These are phyloP conservation scores for Typhlichthys subterraneus DNA, from an alignment of 2,797 vertebrate genomes.

Conservation along the genomic window DNA sequence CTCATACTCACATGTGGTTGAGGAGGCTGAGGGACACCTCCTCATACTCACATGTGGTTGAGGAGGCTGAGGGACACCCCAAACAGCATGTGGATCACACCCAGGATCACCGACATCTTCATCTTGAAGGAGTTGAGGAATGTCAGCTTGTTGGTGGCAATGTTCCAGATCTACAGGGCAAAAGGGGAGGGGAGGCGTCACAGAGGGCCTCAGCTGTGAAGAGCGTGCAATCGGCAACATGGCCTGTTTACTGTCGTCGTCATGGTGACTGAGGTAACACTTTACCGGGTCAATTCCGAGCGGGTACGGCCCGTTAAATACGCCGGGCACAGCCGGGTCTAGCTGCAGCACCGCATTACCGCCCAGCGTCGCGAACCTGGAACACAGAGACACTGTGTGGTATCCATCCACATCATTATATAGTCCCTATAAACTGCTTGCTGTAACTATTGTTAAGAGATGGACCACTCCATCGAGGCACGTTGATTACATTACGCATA, in stretches of 20 bases:
- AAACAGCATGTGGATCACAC: slow-evolving; percentile 95
- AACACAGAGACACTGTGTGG: background rate
- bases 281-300: slow-evolving; percentile 97
- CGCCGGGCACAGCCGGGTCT: slow-evolving; percentile 86
- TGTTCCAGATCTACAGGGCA: slow-evolving; percentile 89
- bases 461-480: no score
- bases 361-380: slow-evolving; percentile 83
- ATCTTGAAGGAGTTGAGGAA: slow-evolving; percentile 99
- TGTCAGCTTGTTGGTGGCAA: slow-evolving; percentile 93
- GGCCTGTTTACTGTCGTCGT: background rate
- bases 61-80: slow-evolving; percentile 87
- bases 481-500: no score
- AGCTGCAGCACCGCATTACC: slow-evolving; percentile 85
- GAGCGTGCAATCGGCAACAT: background rate
- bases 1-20: background rate
- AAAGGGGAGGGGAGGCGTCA: slow-evolving; percentile 1
- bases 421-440: no score
- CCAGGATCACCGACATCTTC: slow-evolving; percentile 98
- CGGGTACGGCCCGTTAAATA: slow-evolving; percentile 93
- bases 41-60: slow-evolving; percentile 76
- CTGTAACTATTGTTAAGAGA: no score
- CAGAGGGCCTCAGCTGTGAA: background rate
- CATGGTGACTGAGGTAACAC: background rate
- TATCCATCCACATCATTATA: no score
- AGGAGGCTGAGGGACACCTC: background rate